Conservation (phyloP, 2,888 invertebrate species). For the Ophion obscuratus region DNA sequence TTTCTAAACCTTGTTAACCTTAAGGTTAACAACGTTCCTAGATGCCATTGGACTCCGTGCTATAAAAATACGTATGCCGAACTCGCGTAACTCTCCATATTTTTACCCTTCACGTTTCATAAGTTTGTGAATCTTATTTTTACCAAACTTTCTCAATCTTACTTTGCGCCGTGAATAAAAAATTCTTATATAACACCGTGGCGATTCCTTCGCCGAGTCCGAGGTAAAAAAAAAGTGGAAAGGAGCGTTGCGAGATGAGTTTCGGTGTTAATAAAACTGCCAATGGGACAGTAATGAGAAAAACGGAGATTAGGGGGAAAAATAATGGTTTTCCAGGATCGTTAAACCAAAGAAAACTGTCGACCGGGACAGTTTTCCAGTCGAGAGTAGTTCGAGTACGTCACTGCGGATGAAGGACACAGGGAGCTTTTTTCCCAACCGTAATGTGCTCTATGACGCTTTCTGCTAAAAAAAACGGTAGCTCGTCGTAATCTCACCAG, state of each 20-base stretch:
- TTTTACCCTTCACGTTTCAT: background rate
- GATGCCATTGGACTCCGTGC: background rate
- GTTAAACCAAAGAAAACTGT: background rate
- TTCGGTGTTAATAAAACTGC: background rate
- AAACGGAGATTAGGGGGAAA: background rate
- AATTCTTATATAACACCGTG: background rate
- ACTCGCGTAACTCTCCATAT: background rate
- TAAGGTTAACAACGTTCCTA: background rate
- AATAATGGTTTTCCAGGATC: background rate
- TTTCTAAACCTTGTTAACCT: too few species aligned
- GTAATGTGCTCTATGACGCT: conserved; percentile 13
- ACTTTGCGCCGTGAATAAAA: background rate
- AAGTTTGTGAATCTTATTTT: background rate
- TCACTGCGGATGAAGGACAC: background rate
- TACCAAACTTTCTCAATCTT: background rate
- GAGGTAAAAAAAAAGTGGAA: background rate
- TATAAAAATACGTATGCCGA: background rate
- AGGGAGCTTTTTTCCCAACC: background rate
- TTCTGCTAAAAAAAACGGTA: conserved; percentile 6
- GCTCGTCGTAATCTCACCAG: conserved; percentile 31
- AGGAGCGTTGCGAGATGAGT: background rate
- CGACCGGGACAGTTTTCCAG: background rate
- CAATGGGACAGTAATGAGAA: background rate
- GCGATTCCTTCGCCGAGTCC: background rate
- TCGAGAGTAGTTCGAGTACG: background rate